A percentile compares a stretch with the other conserved stretches of the same genome.
phyloP scores from a whole-genome alignment of 1,140 invertebrate species.

The Bombus fervidus region DNA sequence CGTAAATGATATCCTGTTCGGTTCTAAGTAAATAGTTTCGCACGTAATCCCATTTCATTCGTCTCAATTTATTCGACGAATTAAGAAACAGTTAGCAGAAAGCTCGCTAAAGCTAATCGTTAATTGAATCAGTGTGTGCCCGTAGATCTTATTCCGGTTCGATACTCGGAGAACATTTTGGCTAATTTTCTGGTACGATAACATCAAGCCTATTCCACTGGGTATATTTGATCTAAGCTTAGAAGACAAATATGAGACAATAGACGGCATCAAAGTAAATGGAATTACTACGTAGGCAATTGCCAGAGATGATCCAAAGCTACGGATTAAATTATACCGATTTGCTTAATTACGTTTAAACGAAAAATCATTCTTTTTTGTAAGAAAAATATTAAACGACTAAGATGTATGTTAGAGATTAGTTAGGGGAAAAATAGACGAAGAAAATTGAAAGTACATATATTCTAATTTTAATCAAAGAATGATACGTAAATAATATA shows the following conservation, averaged over 20 bases:
- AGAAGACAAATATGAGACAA: conserved; percentile 26
- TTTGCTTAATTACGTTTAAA: neutral
- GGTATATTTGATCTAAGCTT: conserved; percentile 21
- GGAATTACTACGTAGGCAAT: neutral
- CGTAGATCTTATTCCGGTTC: neutral
- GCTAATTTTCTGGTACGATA: conserved; percentile 21
- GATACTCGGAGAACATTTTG: neutral
- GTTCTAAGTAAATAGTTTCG: neutral
- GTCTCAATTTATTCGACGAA: neutral
- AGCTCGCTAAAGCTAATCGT: neutral
- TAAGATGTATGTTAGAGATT: neutral
- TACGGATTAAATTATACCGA: conserved; percentile 2
- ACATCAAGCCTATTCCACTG: conserved; percentile 13
- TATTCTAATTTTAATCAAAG: no score
- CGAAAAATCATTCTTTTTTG: neutral
- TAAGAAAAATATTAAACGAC: neutral
- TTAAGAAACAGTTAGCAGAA: neutral
- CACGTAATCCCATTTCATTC: neutral
- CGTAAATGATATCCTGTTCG: neutral
- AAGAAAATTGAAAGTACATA: no score
- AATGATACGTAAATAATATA: no score
- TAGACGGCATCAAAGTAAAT: conserved; percentile 9
- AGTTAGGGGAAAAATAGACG: no score
- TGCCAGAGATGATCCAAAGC: neutral
- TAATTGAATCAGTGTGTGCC: conserved; percentile 25